Base-by-base conservation (phyloP, 2,888 invertebrate species). In the Sussaba pulchella region DNA sequence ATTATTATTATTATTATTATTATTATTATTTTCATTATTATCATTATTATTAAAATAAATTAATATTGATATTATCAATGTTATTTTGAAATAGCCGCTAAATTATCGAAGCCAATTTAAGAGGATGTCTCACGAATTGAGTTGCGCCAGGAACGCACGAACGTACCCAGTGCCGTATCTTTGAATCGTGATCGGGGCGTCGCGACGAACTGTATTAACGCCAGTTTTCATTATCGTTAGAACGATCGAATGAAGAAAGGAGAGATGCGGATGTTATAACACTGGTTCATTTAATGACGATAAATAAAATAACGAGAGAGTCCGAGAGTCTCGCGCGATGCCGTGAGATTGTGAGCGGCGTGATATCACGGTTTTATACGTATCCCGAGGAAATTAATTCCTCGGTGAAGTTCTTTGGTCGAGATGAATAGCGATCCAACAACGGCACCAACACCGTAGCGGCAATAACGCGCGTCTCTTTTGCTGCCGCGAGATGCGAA, bases 131-230 rank as follows among this genome's bases (percentile, higher is more conserved):
- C 45, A 57, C 36, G 57, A 36, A 14, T 61, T 67, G 6, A 66
- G 14, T 41, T 10, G 10, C 1, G n/a, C 26, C 31, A 24, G n/a
- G 47, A 66, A 66, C 61, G 3, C 14, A 31, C n/a, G 14, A 57
- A 17, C n/a, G n/a, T n/a, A 64, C 69, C 69, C 19, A 63, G 63
- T 63, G 45, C 73, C 17, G 17, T 73, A 77, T 81, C 77, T 77
- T 73, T 81, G 73, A 81, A 77, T 77, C 81, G 77, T 52, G 77
- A 81, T 81, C 69, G 73, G 73, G n/a, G 70, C 74, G 81, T 81
- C 81, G 77, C 69, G 47, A 45, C 50, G 69, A 50, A 73, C 77
- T 77, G n/a, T 81, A 81, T 81, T 81, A 81, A 81, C 77, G 81
- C 81, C 81, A 81, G 69, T 70, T 81, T 81, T 77, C 81, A 81